phyloP scores from a whole-genome alignment of 2,113 vertebrate genomes.

The Saccopteryx leptura region DNA sequence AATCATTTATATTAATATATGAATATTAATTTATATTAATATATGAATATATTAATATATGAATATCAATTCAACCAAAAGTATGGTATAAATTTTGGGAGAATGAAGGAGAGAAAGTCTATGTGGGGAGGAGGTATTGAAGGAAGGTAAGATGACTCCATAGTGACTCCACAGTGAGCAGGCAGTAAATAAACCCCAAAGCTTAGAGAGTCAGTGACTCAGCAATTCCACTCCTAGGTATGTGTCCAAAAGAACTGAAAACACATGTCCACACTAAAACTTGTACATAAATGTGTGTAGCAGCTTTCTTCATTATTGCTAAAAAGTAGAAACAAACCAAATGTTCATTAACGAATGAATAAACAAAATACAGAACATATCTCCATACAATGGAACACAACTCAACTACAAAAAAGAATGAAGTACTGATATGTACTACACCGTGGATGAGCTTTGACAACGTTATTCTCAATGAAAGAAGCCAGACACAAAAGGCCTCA shows the following conservation, averaged over 20 bases:
- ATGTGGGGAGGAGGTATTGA: background rate
- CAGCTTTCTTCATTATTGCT: background rate
- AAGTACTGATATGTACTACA: background rate
- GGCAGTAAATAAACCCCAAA: background rate
- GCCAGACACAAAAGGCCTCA: background rate
- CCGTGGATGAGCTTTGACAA: background rate
- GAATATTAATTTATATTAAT: background rate
- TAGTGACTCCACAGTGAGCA: background rate
- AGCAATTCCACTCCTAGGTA: background rate
- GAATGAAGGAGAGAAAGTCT: background rate
- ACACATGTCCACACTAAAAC: background rate
- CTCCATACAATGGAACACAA: background rate
- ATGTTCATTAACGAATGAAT: background rate
- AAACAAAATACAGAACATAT: background rate
- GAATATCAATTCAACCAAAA: background rate
- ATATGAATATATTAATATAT: conserved; percentile 7
- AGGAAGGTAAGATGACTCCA: background rate
- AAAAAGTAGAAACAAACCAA: background rate
- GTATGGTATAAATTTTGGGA: background rate
- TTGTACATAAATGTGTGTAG: background rate
- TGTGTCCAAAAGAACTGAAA: background rate
- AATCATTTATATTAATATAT: conserved; percentile 7
- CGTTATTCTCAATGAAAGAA: background rate
- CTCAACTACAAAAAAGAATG: background rate
- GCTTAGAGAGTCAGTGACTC: background rate